Percentiles rank a stretch among this genome's conserved stretches.
These are phyloP conservation scores for Heliconius melpomene DNA, from an alignment of 1,140 invertebrate genomes.

Conservation along the genomic window DNA sequence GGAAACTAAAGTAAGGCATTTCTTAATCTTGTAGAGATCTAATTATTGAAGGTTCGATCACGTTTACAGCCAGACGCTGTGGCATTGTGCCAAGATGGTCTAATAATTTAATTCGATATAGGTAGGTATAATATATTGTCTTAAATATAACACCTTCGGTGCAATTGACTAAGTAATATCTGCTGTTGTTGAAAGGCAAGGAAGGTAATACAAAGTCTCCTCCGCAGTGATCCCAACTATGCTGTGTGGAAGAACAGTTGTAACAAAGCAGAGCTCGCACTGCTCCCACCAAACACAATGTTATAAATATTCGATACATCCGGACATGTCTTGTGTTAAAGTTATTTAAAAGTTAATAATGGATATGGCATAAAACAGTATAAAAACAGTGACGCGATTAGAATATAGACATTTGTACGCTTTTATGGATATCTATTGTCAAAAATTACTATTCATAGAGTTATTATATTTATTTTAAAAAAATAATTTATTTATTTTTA, in stretches of 20 bases:
- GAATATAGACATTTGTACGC: background rate
- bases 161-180: conserved; percentile 57
- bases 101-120: background rate
- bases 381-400: background rate
- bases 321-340: background rate
- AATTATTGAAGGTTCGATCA: no score
- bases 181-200: conserved; percentile 51
- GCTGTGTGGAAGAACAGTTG: conserved; percentile 65
- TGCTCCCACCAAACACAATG: conserved; percentile 1
- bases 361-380: background rate
- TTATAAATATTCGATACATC: background rate
- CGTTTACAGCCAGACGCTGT: no score
- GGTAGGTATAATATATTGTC: conserved; percentile 15
- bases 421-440: background rate
- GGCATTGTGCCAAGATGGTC: no score
- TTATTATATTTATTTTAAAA: no score
- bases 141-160: conserved; percentile 51
- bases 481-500: no score
- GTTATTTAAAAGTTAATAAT: background rate
- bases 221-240: conserved; percentile 47
- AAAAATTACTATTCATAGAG: background rate
- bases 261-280: conserved; percentile 53
- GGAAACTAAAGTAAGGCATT: no score
- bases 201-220: conserved; percentile 52
- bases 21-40: no score